Evolutionary conservation across 2,113 vertebrate species (phyloP), one percentile per base, ranked within the genome.

Genomic region (Phylloscopus trochilus): DNA sequence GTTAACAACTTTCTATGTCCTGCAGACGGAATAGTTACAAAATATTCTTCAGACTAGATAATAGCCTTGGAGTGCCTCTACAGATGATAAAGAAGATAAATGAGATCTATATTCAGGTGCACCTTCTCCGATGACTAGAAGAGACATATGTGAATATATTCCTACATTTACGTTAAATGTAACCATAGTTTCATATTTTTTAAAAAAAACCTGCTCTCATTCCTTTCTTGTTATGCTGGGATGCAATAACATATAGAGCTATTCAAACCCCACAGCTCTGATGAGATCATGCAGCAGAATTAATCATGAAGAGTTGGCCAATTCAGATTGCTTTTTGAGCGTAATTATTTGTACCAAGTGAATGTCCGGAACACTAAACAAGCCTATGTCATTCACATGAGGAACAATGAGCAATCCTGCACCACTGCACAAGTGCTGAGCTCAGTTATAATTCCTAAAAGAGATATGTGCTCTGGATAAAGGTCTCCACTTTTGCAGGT

Each of bases 151-250:
- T 72, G 37, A 52, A 58, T 58, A 16, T 49, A 55, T 63, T 60
- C 5, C 21, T 74, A 43, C 16, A 23, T 83, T 92, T 79, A 43
- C 10, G 17, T 66, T 64, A 41, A 55, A 87, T 55, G 3, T 10
- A 72, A 58, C 24, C 7, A 56, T 41, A 66, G 9, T 46, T 60
- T 26, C 15, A 28, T 35, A 30, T 31, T 67, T 91, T 80, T 62
- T 4, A 19, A 55, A 89, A 33, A 53, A 0, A 0, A 3, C 2
- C n/a, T n/a, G 0, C 18, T 67, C 7, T 3, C 2, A 43, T 69
- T 72, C 23, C 33, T 74, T 66, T 7, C 28, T 67, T 83, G 13
- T 64, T 62, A 13, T 62, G 16, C 24, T 80, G 43, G 8, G 15
- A 62, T 81, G 27, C 30, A 66, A 35, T 17, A 76, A 37, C 9